Percentiles rank a stretch among this genome's conserved stretches.
Evolutionary conservation across 2,113 vertebrate genomes (phyloP).

Genomic region (Miniopterus natalensis): DNA sequence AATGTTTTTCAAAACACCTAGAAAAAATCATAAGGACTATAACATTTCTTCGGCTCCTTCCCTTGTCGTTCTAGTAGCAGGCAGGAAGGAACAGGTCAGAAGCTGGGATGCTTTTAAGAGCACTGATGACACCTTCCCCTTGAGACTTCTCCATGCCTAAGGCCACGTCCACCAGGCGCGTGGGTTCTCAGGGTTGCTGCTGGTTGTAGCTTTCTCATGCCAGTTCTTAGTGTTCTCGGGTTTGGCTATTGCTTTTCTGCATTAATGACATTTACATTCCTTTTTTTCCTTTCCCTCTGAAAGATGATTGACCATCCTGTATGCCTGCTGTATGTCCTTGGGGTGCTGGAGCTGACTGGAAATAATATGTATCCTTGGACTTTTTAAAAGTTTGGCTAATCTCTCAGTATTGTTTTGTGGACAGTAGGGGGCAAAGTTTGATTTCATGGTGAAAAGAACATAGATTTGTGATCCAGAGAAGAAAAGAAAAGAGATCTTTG

Average conservation of each 20-base stretch:
- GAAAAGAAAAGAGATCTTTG: neutral
- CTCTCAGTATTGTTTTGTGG: conserved; percentile 8
- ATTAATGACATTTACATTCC: neutral
- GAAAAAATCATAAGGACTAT: neutral
- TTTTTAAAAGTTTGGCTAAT: neutral
- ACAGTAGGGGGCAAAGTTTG: neutral
- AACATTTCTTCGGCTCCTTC: neutral
- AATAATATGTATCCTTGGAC: neutral
- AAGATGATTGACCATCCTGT: neutral
- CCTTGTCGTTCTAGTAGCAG: neutral
- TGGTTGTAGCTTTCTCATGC: neutral
- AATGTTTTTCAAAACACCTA: conserved; percentile 42
- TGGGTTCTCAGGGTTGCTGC: neutral
- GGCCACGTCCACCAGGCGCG: neutral
- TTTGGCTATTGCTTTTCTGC: neutral
- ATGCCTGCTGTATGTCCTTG: neutral
- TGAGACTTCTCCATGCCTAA: neutral
- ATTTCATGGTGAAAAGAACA: conserved; percentile 7
- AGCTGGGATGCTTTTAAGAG: neutral
- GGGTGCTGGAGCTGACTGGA: neutral
- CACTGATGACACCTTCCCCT: neutral
- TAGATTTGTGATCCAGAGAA: neutral
- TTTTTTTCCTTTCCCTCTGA: neutral
- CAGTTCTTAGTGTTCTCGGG: neutral
- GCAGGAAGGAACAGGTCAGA: neutral